Evolutionary conservation across 1,140 invertebrate species (phyloP).

Genomic region (Lordiphosa clarofinis): DNA sequence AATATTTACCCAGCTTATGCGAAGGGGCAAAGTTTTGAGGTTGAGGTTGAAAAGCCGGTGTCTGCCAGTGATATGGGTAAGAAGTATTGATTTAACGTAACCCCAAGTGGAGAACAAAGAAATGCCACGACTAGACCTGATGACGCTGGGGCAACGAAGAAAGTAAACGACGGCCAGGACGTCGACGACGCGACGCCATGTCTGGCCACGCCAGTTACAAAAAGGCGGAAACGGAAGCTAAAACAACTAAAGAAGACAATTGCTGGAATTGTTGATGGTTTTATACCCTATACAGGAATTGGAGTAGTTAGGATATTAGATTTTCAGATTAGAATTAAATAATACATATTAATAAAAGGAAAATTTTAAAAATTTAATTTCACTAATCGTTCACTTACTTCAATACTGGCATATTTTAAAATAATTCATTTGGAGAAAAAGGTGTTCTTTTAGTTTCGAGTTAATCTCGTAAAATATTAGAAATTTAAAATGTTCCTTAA

Average conservation of each 20-base stretch:
- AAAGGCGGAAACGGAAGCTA: conserved; percentile 60
- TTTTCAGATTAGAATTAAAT: too few species aligned
- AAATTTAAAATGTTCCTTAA: too few species aligned
- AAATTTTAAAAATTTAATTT: too few species aligned
- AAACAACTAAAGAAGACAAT: conserved; percentile 27
- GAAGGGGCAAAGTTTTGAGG: conserved; percentile 48
- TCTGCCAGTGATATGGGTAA: conserved; percentile 56
- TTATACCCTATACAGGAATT: not conserved
- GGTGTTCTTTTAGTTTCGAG: too few species aligned
- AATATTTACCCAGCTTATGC: conserved; percentile 60
- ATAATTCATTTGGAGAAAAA: too few species aligned
- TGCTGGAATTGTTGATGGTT: too few species aligned
- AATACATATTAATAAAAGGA: too few species aligned
- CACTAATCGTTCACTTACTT: too few species aligned
- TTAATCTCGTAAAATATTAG: too few species aligned
- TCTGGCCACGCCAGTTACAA: conserved; percentile 41
- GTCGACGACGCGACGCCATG: conserved; percentile 45
- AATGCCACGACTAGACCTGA: conserved; percentile 42
- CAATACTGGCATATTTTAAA: too few species aligned
- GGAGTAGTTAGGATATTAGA: not conserved
- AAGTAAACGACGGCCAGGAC: conserved; percentile 39
- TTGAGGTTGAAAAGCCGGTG: conserved; percentile 24
- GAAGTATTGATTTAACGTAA: conserved; percentile 63
- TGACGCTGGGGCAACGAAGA: conserved; percentile 31
- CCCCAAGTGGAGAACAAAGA: conserved; percentile 27